These are phyloP conservation scores for Phrynocephalus guinanensis DNA, from an alignment of 2,797 vertebrate genomes.

Conservation along the genomic window DNA sequence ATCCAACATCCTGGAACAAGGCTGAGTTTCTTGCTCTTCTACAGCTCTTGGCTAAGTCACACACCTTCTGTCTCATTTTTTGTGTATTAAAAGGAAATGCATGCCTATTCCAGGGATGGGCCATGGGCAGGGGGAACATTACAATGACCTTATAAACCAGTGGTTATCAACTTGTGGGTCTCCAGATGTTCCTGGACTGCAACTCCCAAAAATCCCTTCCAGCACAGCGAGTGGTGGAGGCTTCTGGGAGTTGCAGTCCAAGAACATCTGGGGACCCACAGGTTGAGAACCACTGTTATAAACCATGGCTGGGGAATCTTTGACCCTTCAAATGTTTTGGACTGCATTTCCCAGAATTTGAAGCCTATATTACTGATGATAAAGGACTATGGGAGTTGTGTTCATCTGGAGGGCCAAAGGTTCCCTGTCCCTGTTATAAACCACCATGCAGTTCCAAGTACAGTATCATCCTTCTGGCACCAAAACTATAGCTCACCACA, in stretches of 20 bases:
- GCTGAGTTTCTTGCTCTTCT: background rate
- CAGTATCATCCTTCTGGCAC: background rate
- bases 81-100: background rate
- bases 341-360: too few species aligned
- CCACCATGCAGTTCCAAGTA: background rate
- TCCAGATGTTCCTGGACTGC: too few species aligned
- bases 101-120: background rate
- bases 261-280: too few species aligned
- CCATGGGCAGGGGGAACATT: background rate
- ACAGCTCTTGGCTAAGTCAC: background rate
- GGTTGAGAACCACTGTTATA: background rate
- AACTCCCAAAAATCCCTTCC: too few species aligned
- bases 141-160: background rate
- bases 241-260: too few species aligned
- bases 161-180: too few species aligned
- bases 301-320: background rate
- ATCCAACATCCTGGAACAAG: background rate
- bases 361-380: too few species aligned
- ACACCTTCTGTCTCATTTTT: background rate
- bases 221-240: too few species aligned
- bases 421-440: too few species aligned
- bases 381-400: too few species aligned
- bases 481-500: background rate
- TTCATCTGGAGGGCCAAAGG: too few species aligned
- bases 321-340: too few species aligned